Conservation (phyloP, 2,888 invertebrate genomes). For the Temnothorax rugatulus region DNA sequence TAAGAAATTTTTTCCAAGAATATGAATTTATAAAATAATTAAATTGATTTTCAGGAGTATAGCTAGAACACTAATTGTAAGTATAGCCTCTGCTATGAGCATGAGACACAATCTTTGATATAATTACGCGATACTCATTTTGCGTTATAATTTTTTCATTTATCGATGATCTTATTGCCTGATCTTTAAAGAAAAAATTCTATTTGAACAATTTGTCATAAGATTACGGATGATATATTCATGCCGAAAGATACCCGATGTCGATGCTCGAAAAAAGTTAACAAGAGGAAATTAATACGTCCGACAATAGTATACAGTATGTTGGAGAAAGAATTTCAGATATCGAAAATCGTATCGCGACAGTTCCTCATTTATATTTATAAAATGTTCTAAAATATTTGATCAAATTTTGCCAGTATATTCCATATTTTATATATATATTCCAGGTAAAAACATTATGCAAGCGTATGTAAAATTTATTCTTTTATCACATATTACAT, state of each 20-base stretch:
- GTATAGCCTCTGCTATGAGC: not conserved
- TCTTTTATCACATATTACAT: not conserved
- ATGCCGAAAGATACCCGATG: not conserved
- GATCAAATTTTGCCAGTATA: not conserved
- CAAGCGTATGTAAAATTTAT: too few species aligned
- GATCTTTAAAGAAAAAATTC: conserved; percentile 3
- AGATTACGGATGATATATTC: not conserved
- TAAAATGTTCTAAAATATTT: not conserved
- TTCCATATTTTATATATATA: too few species aligned
- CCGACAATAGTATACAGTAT: not conserved
- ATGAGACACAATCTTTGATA: conserved; percentile 9
- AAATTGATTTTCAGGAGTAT: too few species aligned
- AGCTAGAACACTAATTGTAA: conserved; percentile 15
- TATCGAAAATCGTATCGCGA: conserved; percentile 2
- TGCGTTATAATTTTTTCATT: not conserved
- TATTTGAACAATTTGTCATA: not conserved
- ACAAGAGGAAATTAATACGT: not conserved
- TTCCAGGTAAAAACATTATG: too few species aligned
- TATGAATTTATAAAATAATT: too few species aligned
- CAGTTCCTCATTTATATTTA: not conserved
- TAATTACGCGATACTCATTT: not conserved
- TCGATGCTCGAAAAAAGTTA: not conserved
- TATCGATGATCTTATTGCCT: not conserved
- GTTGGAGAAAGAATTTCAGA: not conserved
- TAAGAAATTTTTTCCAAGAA: too few species aligned